A percentile compares a stretch with the other conserved stretches of the same genome.
These are phyloP conservation scores for Drosophila parabipectinata DNA, from an alignment of 1,140 invertebrate genomes.

Conservation along the genomic window DNA sequence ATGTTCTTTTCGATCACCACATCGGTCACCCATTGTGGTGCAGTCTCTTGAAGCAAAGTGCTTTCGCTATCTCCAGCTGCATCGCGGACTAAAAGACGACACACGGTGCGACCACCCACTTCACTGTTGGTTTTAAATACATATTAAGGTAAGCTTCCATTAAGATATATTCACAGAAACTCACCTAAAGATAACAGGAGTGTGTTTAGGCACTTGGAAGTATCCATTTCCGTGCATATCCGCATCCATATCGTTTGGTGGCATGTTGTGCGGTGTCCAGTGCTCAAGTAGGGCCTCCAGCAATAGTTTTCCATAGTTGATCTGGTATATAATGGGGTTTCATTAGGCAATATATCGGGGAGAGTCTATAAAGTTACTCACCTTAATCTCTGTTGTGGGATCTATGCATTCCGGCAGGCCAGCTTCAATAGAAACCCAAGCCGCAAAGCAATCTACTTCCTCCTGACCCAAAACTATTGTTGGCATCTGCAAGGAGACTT, in stretches of 20 bases:
- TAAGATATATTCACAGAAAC: neutral
- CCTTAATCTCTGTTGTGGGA: conserved; percentile 92
- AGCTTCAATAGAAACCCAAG: conserved; percentile 99
- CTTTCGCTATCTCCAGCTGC: conserved; percentile 98
- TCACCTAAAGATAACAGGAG: conserved; percentile 97
- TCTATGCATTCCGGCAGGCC: conserved; percentile 88
- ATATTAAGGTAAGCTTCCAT: neutral
- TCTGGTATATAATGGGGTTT: conserved; percentile 84
- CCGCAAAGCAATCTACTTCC: conserved; percentile 98
- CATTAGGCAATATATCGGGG: neutral
- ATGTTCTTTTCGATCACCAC: conserved; percentile 97
- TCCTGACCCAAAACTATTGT: conserved; percentile 98
- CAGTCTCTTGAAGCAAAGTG: conserved; percentile 95
- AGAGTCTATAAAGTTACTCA: neutral
- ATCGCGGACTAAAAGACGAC: conserved; percentile 94
- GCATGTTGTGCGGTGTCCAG: conserved; percentile 91
- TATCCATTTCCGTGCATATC: conserved; percentile 91
- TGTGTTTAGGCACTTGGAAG: conserved; percentile 97
- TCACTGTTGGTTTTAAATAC: conserved; percentile 87
- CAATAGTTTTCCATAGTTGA: conserved; percentile 98
- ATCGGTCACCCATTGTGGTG: conserved; percentile 98
- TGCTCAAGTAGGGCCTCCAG: conserved; percentile 97
- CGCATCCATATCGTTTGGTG: conserved; percentile 88
- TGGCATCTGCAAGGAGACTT: conserved; percentile 89
- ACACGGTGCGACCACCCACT: conserved; percentile 94